phyloP scores from a whole-genome alignment of 2,888 invertebrate genomes.

The Ornithoptera priamus region DNA sequence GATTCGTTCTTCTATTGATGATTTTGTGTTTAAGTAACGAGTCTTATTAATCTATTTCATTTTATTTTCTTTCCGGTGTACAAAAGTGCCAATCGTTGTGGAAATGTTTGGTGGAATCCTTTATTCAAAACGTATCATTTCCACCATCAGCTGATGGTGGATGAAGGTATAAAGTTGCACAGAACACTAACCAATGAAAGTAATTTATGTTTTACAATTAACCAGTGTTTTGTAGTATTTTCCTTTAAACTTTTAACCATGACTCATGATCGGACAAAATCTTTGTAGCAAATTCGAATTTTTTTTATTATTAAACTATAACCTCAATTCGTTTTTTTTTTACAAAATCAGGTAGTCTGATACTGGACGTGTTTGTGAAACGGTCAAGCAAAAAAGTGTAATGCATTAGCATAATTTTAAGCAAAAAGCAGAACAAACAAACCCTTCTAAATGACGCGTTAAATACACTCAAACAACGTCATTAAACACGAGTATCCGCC shows the following conservation, averaged over 20 bases:
- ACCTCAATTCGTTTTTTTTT: neutral
- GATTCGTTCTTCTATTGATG: neutral
- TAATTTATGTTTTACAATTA: too few species aligned
- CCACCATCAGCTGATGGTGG: too few species aligned
- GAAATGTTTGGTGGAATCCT: too few species aligned
- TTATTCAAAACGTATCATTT: too few species aligned
- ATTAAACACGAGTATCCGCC: conserved; percentile 60
- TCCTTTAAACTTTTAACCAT: neutral
- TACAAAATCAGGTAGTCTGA: conserved; percentile 23
- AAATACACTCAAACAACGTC: conserved; percentile 69
- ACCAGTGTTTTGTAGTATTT: neutral
- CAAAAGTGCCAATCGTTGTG: neutral
- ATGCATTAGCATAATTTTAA: conserved; percentile 64
- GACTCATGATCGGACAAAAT: neutral
- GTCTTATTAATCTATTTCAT: too few species aligned
- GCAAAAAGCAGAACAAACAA: conserved; percentile 60
- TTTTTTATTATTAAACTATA: neutral
- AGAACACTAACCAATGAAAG: neutral
- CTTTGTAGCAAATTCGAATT: neutral
- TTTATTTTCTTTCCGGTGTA: too few species aligned
- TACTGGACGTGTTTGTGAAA: conserved; percentile 16
- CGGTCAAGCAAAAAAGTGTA: conserved; percentile 14
- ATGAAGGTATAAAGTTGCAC: neutral
- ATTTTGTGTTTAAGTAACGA: neutral
- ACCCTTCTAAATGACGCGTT: conserved; percentile 70